Evolutionary conservation across 2,797 vertebrate species (phyloP).

Genomic region (Peromyscus eremicus): DNA sequence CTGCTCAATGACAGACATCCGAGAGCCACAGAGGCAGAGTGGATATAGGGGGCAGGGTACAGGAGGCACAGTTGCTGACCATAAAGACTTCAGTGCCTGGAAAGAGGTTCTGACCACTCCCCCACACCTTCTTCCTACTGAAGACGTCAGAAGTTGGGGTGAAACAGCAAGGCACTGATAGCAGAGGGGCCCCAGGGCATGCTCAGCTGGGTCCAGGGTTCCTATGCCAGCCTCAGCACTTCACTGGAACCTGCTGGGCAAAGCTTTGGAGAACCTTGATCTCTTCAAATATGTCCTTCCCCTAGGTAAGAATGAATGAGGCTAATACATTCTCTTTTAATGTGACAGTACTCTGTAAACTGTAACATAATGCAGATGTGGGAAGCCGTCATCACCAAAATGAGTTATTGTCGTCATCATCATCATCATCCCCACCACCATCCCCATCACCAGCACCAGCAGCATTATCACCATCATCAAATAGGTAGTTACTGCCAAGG

Average conservation of each 20-base stretch:
- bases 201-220: not conserved
- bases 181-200: not conserved
- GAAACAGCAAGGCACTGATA: not conserved
- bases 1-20: not conserved
- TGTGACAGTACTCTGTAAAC: not conserved
- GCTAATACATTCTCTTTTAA: not conserved
- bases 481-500: not conserved
- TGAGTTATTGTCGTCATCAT: not conserved
- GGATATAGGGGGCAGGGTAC: accelerated
- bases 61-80: not conserved
- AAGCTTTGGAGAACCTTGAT: not conserved
- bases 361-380: too few relatives aligned
- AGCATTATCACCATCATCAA: not conserved
- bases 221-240: not conserved
- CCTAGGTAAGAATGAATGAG: not conserved
- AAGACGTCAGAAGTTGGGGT: not conserved
- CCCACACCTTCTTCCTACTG: too few relatives aligned
- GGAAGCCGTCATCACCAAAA: not conserved
- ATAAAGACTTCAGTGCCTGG: not conserved
- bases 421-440: not conserved
- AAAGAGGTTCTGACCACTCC: accelerated
- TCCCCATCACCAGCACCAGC: not conserved
- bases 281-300: not conserved
- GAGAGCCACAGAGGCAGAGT: not conserved
- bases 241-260: not conserved